Evolutionary conservation across 2,888 invertebrate species (phyloP), one percentile per base, ranked within the genome.

Genomic region (Ethmia dodecea): DNA sequence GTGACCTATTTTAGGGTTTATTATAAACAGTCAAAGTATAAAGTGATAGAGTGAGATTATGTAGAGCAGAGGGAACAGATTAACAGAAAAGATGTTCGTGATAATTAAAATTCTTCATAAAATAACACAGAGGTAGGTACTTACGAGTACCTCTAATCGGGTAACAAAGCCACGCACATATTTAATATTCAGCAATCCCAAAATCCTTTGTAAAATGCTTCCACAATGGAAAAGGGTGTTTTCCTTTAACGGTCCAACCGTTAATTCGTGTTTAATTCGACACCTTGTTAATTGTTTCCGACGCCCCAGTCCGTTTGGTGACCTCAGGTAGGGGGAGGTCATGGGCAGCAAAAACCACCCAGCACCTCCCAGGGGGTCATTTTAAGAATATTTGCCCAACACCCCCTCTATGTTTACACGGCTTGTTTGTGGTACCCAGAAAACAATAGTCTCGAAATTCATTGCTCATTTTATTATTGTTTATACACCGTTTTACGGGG

Each of bases 391-490:
- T 86, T 84, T 86, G 79, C 72, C 56, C 55, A 73, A 63, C 72
- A 59, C 77, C 80, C 75, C 65, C 69, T 12, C 66, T 58, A 71
- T 83, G 79, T 84, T 83, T 84, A 77, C 81, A 68, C 71, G 65
- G 84, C 81, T 67, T 80, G 86, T 81, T 84, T 84, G 83, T 79
- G 78, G 80, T 80, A 70, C 77, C 81, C 80, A 79, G 80, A 79
- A 83, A 84, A 86, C 86, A 86, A 86, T 86, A 77, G 83, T 84
- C 81, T 77, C 76, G 66, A 79, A 81, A 84, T 83, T 84, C 83
- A 83, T 86, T 86, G 84, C 81, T 78, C 83, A 77, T 86, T 86
- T 86, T 84, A 86, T 86, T 86, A 86, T 81, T 86, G 84, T 86
- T 81, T 67, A 77, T 80, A 79, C 76, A 68, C 76, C 83, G 72